These are phyloP conservation scores for Oryzias celebensis DNA, from an alignment of 2,113 vertebrate genomes.

Conservation along the genomic window DNA sequence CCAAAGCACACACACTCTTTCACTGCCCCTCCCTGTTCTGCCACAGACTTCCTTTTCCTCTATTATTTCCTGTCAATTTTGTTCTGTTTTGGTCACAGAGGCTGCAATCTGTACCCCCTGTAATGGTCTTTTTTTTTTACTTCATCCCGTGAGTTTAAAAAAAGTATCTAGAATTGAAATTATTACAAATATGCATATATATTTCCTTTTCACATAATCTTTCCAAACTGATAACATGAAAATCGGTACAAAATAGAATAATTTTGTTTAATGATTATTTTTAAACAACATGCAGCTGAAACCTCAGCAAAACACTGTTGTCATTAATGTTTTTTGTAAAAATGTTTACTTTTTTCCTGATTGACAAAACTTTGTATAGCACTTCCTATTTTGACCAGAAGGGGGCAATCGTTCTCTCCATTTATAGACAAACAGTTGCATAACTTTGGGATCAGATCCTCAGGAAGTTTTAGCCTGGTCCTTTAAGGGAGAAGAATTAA, in stretches of 20 bases:
- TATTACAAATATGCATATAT: too few species aligned
- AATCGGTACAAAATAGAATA: too few species aligned
- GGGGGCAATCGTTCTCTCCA: constrained; percentile 30
- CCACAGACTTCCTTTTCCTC: constrained; percentile 58
- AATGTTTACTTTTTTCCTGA: neutral
- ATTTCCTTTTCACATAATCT: too few species aligned
- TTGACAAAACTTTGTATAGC: neutral
- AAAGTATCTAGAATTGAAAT: neutral
- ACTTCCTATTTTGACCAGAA: constrained; percentile 24
- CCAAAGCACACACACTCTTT: neutral
- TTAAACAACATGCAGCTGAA: too few species aligned
- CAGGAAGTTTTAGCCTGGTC: constrained; percentile 10
- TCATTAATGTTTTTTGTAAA: neutral
- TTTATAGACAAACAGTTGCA: constrained; percentile 17
- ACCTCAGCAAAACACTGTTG: too few species aligned
- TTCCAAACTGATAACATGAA: too few species aligned
- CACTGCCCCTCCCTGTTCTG: constrained; percentile 23
- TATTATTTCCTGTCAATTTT: constrained; percentile 44
- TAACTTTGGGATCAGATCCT: constrained; percentile 17
- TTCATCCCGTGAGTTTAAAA: constrained; percentile 45
- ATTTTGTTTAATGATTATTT: too few species aligned
- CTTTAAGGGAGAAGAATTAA: neutral
- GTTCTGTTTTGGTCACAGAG: constrained; percentile 28
- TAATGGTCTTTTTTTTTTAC: constrained; percentile 15
- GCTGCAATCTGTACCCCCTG: constrained; percentile 25